A percentile compares a stretch with the other conserved stretches of the same genome.
Evolutionary conservation across 2,797 vertebrate genomes (phyloP).

Genomic region (Alauda arvensis): DNA sequence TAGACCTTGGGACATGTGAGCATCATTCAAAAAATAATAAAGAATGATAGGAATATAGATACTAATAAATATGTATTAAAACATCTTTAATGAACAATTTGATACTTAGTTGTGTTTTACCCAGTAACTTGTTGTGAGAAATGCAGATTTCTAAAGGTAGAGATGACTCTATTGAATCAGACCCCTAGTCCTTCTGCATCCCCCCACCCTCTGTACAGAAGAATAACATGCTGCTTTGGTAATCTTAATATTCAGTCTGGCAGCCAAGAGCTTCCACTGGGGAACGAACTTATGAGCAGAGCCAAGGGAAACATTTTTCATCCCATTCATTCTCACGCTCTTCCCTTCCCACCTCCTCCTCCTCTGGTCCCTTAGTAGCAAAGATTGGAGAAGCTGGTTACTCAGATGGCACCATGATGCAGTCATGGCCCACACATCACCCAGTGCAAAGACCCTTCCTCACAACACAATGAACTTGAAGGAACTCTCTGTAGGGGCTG

Average conservation of each 20-base stretch:
- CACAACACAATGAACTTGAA: neutral
- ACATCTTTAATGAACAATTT: neutral
- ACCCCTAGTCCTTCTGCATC: neutral
- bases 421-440: neutral
- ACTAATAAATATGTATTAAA: neutral
- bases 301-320: neutral
- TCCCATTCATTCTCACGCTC: neutral
- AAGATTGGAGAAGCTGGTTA: neutral
- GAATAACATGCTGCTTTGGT: neutral
- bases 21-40: neutral
- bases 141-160: neutral
- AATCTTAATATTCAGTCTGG: neutral
- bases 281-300: neutral
- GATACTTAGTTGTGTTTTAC: neutral
- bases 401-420: accelerated
- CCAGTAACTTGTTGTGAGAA: neutral
- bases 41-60: neutral
- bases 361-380: neutral
- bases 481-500: neutral
- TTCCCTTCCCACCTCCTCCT: neutral
- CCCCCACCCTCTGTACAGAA: accelerated
- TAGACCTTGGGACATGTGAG: neutral
- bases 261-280: neutral
- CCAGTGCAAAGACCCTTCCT: neutral
- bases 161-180: neutral